A percentile compares a stretch with the other conserved stretches of the same genome.
Conservation (phyloP, 2,797 vertebrate genomes). For the Paramormyrops hopkinsi region DNA sequence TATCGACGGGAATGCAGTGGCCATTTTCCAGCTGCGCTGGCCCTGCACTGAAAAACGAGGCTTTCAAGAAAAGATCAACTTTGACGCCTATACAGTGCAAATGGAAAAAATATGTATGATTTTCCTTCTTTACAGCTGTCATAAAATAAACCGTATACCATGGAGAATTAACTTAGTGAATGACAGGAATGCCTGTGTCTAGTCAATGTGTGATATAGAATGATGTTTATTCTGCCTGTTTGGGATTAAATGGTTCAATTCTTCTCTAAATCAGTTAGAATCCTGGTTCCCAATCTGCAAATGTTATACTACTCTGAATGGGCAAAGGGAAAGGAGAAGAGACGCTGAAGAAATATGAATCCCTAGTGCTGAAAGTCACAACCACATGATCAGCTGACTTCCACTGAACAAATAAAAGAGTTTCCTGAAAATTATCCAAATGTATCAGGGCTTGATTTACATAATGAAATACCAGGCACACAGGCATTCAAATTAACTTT, state of each 20-base stretch:
- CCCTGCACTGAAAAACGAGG: not conserved
- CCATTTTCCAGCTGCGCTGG: not conserved
- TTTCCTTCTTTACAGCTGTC: slow-evolving; percentile 7
- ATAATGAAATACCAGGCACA: not conserved
- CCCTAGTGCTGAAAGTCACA: not conserved
- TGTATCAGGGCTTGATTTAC: not conserved
- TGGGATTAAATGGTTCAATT: not conserved
- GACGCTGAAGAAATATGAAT: not conserved
- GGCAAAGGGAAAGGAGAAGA: not conserved
- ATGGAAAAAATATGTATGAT: slow-evolving; percentile 7
- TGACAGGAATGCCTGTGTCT: not conserved
- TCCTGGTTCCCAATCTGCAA: not conserved
- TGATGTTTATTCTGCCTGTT: not conserved
- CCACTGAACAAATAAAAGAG: not conserved
- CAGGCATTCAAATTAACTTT: not conserved
- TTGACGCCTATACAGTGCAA: slow-evolving; percentile 2
- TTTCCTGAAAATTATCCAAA: not conserved
- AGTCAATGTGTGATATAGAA: not conserved
- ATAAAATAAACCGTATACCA: slow-evolving; percentile 10
- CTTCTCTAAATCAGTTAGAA: not conserved
- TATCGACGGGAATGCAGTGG: not conserved
- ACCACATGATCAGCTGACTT: not conserved
- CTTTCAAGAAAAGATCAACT: slow-evolving; percentile 8
- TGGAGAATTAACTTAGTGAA: not conserved
- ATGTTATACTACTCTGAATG: not conserved